Evolutionary conservation across 2,888 invertebrate genomes (phyloP).

Genomic region (Eurytoma californica): DNA sequence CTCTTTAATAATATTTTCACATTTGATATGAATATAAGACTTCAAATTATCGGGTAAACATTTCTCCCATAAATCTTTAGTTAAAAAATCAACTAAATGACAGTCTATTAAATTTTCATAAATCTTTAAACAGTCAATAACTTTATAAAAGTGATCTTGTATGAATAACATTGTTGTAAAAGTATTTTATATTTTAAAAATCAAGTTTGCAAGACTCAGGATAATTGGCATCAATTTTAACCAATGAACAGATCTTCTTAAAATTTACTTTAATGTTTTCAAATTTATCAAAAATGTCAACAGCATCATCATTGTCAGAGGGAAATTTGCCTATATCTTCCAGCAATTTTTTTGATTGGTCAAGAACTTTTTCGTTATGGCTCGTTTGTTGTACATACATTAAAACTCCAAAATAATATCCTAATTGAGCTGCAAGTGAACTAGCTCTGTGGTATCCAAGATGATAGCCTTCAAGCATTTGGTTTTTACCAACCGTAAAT

Average conservation of each 20-base stretch:
- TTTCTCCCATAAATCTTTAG: constrained; percentile 80
- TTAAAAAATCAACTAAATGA: constrained; percentile 87
- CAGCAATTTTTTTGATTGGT: constrained; percentile 78
- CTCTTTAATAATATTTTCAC: constrained; percentile 25
- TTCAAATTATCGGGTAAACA: constrained; percentile 78
- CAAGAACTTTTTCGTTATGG: constrained; percentile 77
- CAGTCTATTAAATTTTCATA: constrained; percentile 82
- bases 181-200: constrained; percentile 75
- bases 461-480: constrained; percentile 81
- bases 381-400: constrained; percentile 73
- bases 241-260: constrained; percentile 82
- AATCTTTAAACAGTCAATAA: constrained; percentile 79
- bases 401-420: constrained; percentile 82
- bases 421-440: constrained; percentile 86
- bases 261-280: constrained; percentile 82
- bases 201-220: constrained; percentile 79
- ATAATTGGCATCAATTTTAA: constrained; percentile 79
- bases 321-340: constrained; percentile 82
- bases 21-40: constrained; percentile 74
- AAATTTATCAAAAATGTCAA: constrained; percentile 80
- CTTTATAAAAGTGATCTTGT: constrained; percentile 70
- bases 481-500: constrained; percentile 78
- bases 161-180: constrained; percentile 61
- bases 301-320: constrained; percentile 75
- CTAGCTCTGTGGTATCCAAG: constrained; percentile 87